Conservation (phyloP, 2,797 vertebrate species). For the Scyliorhinus canicula region DNA sequence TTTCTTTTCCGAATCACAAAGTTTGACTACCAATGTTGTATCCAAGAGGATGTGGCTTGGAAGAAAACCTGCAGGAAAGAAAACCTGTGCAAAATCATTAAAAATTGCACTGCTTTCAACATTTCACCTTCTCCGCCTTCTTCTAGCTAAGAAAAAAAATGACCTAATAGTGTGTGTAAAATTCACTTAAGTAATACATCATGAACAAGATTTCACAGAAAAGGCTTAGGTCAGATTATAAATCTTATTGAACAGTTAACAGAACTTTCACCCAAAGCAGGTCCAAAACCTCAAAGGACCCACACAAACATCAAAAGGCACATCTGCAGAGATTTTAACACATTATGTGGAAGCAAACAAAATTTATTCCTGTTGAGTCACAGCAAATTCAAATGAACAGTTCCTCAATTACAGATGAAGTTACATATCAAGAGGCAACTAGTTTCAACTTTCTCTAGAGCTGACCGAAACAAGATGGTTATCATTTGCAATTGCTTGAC, state of each 20-base stretch:
- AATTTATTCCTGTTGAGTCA: not conserved
- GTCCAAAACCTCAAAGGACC: not conserved
- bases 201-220: not conserved
- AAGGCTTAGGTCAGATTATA: not conserved
- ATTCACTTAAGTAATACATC: not conserved
- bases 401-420: not conserved
- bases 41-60: not conserved
- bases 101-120: not conserved
- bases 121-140: not conserved
- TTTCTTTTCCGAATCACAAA: too few relatives aligned
- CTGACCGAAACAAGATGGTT: not conserved
- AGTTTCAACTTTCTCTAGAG: not conserved
- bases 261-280: not conserved
- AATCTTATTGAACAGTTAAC: not conserved
- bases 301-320: not conserved
- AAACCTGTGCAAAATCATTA: not conserved
- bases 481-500: not conserved
- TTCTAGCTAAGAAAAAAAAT: not conserved
- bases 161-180: not conserved
- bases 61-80: not conserved
- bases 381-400: not conserved
- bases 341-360: not conserved
- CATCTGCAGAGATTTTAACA: not conserved
- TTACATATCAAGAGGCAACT: not conserved
- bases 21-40: not conserved